Evolutionary conservation across 2,888 invertebrate genomes (phyloP), one percentile per base, ranked within the genome.

Genomic region (Netelia fuscicornis): DNA sequence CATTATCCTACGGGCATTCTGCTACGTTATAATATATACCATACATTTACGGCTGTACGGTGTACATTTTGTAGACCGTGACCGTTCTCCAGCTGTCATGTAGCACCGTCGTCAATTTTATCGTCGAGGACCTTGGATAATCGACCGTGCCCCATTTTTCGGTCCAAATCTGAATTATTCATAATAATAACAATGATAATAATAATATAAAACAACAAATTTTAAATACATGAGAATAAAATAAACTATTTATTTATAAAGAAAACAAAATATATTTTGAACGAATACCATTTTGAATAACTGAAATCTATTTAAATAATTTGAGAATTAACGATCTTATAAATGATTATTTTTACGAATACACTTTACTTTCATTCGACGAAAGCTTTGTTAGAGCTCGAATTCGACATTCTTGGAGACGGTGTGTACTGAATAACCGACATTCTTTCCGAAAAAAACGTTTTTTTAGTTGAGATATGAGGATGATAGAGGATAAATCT

Each of bases 51-150:
- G 48, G 48, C 48, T 48, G 11, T 48, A 48, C 25, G 48, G n/a
- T 52, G 25, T 54, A 17, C 37, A 76, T 9, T 56, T 76, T 65
- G 13, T 17, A 56, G 13, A 76, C 65, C 54, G 42, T 71, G 74
- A 48, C 17, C 83, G 74, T 70, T 70, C 62, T 68, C 79, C 83
- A 83, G 83, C 83, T 83, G 83, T 54, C 70, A 37, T 23, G 23
- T 64, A n/a, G 68, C 64, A 84, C 80, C 54, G 70, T 71, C 82
- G 82, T 84, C 77, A 75, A 86, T 74, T 86, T 86, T 79, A 81
- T 72, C 74, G 52, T 72, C 71, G 52, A 85, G 58, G 75, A 20
- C 20, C 48, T 48, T 10, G 13, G 56, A 9, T 10, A 30, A 11
- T 44, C 67, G 58, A 68, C 70, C 72, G 48, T 52, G 54, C 37